These are phyloP conservation scores for Melipona beecheii DNA, from an alignment of 2,888 invertebrate genomes.

Conservation along the genomic window DNA sequence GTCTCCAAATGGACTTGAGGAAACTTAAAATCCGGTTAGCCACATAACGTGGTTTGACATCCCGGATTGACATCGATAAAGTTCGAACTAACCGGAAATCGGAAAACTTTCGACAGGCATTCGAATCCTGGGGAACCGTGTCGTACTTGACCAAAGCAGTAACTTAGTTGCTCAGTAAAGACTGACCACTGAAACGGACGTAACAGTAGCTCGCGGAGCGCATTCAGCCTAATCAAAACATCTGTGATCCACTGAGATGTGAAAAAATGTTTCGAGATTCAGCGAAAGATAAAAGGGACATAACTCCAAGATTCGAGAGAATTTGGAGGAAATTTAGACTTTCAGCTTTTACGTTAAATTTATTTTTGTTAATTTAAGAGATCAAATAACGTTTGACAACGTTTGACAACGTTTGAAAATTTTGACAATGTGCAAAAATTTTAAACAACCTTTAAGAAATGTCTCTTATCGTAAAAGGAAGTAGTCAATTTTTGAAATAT, in stretches of 20 bases:
- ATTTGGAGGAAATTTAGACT: neutral
- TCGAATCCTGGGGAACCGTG: neutral
- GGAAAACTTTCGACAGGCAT: slow-evolving; percentile 18
- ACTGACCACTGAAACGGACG: neutral
- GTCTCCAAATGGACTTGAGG: neutral
- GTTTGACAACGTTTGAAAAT: neutral
- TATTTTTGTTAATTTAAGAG: neutral
- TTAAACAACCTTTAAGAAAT: neutral
- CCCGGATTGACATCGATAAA: slow-evolving; percentile 14
- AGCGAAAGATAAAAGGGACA: neutral
- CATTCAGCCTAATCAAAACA: neutral
- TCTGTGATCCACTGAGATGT: too few relatives aligned
- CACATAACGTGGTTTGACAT: slow-evolving; percentile 1
- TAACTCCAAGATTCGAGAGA: neutral
- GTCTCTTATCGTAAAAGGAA: neutral
- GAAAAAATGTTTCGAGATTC: neutral
- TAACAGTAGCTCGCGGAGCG: too few relatives aligned
- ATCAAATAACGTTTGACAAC: too few relatives aligned
- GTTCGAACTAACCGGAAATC: slow-evolving; percentile 27
- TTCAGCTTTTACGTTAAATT: too few relatives aligned
- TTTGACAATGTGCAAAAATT: neutral
- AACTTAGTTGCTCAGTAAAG: neutral
- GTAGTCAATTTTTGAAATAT: neutral
- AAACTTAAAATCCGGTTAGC: slow-evolving; percentile 31
- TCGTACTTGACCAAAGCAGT: neutral